phyloP scores from a whole-genome alignment of 2,113 vertebrate genomes.

The Panthera leo region DNA sequence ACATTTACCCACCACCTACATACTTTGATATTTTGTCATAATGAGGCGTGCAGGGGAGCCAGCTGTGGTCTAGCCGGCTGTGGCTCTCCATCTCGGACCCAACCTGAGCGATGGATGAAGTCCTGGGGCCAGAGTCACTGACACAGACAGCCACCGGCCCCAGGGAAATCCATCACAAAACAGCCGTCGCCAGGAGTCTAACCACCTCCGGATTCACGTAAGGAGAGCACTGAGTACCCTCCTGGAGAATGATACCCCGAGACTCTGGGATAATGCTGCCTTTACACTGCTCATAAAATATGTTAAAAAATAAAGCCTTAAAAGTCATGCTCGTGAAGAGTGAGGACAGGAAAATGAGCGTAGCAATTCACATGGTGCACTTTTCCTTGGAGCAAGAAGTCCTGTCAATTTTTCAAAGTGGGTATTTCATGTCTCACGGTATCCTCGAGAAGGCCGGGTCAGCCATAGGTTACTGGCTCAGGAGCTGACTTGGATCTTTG shows the following conservation, averaged over 20 bases:
- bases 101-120: background rate
- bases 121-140: background rate
- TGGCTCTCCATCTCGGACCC: background rate
- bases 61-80: background rate
- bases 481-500: background rate
- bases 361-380: background rate
- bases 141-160: background rate
- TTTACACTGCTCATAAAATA: constrained; percentile 5
- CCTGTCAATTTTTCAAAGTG: background rate
- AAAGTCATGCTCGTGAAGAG: constrained; percentile 29
- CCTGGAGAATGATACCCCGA: background rate
- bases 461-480: background rate
- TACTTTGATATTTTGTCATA: background rate
- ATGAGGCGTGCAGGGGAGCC: background rate
- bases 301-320: constrained; percentile 51
- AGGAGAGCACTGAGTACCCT: background rate
- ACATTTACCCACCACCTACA: background rate
- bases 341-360: background rate
- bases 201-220: background rate
- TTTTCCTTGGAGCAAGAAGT: background rate
- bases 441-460: background rate
- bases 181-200: background rate
- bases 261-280: background rate
- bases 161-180: background rate
- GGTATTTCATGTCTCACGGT: background rate